Conservation (phyloP, 2,113 vertebrate genomes). For the Gobius niger region DNA sequence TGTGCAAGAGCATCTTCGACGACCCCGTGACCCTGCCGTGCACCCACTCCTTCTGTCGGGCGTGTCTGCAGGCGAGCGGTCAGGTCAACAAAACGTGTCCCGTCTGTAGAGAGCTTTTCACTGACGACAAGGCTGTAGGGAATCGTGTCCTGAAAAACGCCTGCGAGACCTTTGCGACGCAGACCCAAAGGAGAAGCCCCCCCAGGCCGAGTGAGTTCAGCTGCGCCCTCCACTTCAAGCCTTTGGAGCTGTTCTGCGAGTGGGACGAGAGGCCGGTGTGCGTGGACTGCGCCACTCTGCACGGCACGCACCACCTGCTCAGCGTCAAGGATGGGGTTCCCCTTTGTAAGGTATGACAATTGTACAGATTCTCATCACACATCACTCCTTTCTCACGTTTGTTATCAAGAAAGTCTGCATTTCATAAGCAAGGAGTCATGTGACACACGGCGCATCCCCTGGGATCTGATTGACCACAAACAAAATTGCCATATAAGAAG, state of each 20-base stretch:
- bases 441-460: too few species aligned
- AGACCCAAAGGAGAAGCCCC: background rate
- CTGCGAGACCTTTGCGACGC: conserved; percentile 57
- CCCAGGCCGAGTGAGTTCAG: background rate
- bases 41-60: conserved; percentile 70
- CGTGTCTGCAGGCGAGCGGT: conserved; percentile 48
- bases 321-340: conserved; percentile 32
- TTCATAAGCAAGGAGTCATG: too few species aligned
- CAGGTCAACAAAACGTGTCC: conserved; percentile 47
- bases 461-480: too few species aligned
- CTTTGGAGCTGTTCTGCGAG: conserved; percentile 74
- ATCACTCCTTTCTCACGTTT: background rate
- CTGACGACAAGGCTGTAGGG: conserved; percentile 31
- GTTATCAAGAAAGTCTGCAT: too few species aligned
- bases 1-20: conserved; percentile 63
- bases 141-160: conserved; percentile 65
- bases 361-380: background rate
- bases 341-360: conserved; percentile 60
- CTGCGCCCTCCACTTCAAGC: conserved; percentile 68
- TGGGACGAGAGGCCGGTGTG: conserved; percentile 75
- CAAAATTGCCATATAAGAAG: too few species aligned
- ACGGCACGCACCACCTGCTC: conserved; percentile 57
- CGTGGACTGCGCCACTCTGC: conserved; percentile 65
- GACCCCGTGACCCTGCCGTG: conserved; percentile 72
- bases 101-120: conserved; percentile 49